phyloP scores from a whole-genome alignment of 2,888 invertebrate species.

The Cactoblastis cactorum region DNA sequence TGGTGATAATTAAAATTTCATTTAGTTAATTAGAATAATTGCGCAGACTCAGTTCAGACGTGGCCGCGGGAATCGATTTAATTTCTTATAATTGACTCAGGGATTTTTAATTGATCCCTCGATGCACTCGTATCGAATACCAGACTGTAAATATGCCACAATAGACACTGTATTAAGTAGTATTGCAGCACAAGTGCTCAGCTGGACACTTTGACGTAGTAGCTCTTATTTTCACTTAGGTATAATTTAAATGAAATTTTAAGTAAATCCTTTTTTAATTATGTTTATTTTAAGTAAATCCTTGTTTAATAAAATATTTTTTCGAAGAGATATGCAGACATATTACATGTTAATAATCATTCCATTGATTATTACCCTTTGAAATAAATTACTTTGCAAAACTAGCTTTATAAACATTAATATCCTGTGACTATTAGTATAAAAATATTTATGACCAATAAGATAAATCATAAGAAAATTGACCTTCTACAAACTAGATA shows the following conservation, averaged over 20 bases:
- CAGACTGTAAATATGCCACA: neutral
- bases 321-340: too few species aligned
- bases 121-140: constrained; percentile 7
- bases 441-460: too few species aligned
- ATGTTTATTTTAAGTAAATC: too few species aligned
- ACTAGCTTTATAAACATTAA: too few species aligned
- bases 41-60: constrained; percentile 7
- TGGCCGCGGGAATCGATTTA: constrained; percentile 17
- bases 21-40: constrained; percentile 18
- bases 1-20: constrained; percentile 18
- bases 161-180: neutral
- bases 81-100: constrained; percentile 18
- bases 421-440: too few species aligned
- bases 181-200: neutral
- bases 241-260: neutral
- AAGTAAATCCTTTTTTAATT: too few species aligned
- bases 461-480: neutral
- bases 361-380: too few species aligned
- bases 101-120: constrained; percentile 19
- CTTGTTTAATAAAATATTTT: too few species aligned
- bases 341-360: too few species aligned
- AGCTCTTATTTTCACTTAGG: neutral
- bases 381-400: too few species aligned
- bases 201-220: neutral
- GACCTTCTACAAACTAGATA: neutral